Evolutionary conservation across 2,797 vertebrate species (phyloP), one percentile per base, ranked within the genome.

Genomic region (Phrynocephalus guinanensis): DNA sequence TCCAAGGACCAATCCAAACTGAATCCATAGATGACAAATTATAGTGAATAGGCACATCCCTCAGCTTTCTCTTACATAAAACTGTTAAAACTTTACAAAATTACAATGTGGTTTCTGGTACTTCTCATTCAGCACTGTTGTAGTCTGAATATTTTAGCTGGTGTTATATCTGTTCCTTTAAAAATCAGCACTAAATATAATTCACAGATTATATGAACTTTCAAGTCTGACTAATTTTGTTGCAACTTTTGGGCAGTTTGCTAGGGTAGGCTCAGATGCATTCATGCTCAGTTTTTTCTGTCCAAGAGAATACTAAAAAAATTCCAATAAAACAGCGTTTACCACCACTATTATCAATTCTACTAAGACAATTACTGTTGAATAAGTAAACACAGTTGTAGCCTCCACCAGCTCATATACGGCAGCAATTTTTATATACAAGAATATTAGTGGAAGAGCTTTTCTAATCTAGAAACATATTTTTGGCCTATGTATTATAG

Each of bases 161-260:
- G 33, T 1, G 4, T 38, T 85, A 26, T 87, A 73, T 85, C 91
- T 91, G 87, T 86, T 79, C 83, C 91, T 92, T 93, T 11, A 7
- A 83, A 92, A 94, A 91, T 91, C 8, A 90, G 24, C 90, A 86
- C 86, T 26, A 56, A 92, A 92, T 85, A 88, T 15, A 66, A 83
- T 38, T 56, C 52, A 56, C 52, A 56, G 88, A 48, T 84, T 81
- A 50, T 91, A 33, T 63, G 82, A 56, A 63, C 85, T 91, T 60
- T 77, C 28, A 56, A 78, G 44, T 70, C 85, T 89, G 87, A 91
- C 44, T 87, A 76, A 71, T 88, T 78, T 48, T 86, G 82, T 84
- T 92, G 87, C 81, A 91, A 52, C 26, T 24, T 38, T 91, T 92
- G 71, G 1, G 44, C 71, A 91, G 84, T 79, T 91, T 78, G 72